A percentile compares a stretch with the other conserved stretches of the same genome.
Conservation (phyloP, 2,888 invertebrate genomes). For the Erpobdella octoculata region DNA sequence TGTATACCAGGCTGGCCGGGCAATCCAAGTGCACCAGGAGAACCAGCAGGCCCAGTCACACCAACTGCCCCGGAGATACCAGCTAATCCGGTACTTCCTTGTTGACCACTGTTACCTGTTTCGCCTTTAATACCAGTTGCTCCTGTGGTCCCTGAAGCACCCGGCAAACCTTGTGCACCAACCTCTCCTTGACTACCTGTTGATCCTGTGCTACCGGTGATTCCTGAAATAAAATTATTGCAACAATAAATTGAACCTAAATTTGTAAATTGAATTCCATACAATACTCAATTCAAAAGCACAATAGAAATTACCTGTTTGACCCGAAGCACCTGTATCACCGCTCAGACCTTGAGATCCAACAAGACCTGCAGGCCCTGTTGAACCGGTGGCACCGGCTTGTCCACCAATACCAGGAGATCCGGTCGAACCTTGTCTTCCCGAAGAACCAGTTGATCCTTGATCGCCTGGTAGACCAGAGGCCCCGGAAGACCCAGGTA, state of each 20-base stretch:
- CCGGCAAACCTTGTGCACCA: conserved; percentile 24
- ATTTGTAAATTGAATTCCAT: too few species aligned
- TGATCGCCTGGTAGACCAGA: conserved; percentile 9
- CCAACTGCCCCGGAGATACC: conserved; percentile 31
- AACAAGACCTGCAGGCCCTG: conserved; percentile 4
- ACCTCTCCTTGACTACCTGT: conserved; percentile 14
- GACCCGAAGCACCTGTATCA: conserved; percentile 29
- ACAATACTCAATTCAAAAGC: too few species aligned
- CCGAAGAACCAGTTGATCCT: conserved; percentile 30
- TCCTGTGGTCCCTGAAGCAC: conserved; percentile 29
- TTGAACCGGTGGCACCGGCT: not conserved
- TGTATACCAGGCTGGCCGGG: conserved; percentile 20
- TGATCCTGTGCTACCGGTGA: conserved; percentile 31
- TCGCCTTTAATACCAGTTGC: conserved; percentile 27
- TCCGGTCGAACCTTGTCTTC: not conserved
- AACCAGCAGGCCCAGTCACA: not conserved
- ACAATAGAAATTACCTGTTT: conserved; percentile 27
- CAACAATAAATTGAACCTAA: too few species aligned
- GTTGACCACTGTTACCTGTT: conserved; percentile 5
- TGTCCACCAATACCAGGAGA: not conserved
- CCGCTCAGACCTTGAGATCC: conserved; percentile 28
- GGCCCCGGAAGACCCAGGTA: not conserved
- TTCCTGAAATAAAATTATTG: too few species aligned
- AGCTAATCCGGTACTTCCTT: conserved; percentile 25
- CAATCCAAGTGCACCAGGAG: conserved; percentile 12